Percentiles rank a stretch among this genome's conserved stretches.
Evolutionary conservation across 2,888 invertebrate species (phyloP).

Genomic region (Pachycephus smyrnensis): DNA sequence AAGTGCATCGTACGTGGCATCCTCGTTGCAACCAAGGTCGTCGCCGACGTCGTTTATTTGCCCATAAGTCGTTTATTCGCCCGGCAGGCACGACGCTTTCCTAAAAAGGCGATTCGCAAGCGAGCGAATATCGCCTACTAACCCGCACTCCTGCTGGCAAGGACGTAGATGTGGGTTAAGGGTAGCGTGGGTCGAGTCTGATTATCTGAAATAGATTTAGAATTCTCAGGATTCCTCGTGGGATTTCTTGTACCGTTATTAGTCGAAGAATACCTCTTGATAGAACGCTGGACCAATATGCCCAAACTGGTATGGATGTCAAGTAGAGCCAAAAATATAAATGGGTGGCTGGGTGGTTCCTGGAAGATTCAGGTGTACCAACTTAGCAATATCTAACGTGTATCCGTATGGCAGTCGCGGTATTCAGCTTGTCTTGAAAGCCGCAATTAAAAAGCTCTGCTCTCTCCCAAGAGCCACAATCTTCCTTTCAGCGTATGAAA

Average conservation of each 20-base stretch:
- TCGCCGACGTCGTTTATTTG: background rate
- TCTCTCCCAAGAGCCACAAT: slow-evolving; percentile 29
- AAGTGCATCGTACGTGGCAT: background rate
- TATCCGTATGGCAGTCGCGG: background rate
- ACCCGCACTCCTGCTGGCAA: background rate
- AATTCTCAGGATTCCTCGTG: background rate
- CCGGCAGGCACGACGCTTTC: background rate
- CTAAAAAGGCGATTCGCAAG: background rate
- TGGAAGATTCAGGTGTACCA: background rate
- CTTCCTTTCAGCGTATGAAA: slow-evolving; percentile 44
- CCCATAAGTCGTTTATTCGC: background rate
- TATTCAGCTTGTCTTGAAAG: slow-evolving; percentile 36
- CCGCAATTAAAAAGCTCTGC: slow-evolving; percentile 38
- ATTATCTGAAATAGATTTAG: background rate
- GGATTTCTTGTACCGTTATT: background rate
- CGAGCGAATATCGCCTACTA: background rate
- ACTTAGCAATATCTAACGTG: background rate
- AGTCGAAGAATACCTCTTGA: background rate
- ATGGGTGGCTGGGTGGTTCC: background rate
- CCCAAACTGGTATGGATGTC: background rate
- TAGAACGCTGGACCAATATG: background rate
- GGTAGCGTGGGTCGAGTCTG: background rate
- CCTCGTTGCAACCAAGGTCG: background rate
- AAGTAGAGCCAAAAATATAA: background rate
- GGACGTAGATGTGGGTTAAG: background rate